Evolutionary conservation across 23 tunicate genomes (phyloP), one percentile per base, ranked within the genome.

Genomic region (Trididemnum miniatum): DNA sequence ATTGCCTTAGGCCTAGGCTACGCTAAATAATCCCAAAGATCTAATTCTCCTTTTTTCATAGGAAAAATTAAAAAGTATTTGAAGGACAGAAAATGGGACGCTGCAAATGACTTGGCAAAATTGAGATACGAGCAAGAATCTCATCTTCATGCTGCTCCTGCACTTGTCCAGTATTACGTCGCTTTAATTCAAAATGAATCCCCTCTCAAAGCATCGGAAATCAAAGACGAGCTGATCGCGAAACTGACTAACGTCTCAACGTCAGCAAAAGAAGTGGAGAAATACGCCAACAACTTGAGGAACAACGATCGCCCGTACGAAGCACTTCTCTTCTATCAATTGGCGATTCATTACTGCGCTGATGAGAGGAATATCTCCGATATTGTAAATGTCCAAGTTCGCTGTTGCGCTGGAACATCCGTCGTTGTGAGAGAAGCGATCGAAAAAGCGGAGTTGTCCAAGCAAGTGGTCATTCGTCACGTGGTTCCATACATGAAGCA

Each of bases 311-410:
- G 28, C 5, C 51, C 66, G 1, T 52, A 20, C 40, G 66, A 52
- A 20, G 37, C 82, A 20, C 27, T 77, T 30, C 82, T 77, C 38
- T 52, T 77, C 23, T 77, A 77, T 30, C 67, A 54, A 28, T 22
- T 77, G 51, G 66, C 82, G 20, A 34, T 37, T 32, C 54, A 77
- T 12, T 77, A 12, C 18, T 77, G 65, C 24, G 37, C 18, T 18
- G 51, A 52, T 15, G 82, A 77, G 54, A 28, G 67, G 31, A 54
- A 77, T 32, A 26, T 37, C 27, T 18, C 27, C 22, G 39, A 26
- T 57, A 18, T 33, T 26, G 38, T 77, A 22, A 77, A 54, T 32
- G 20, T 7, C 54, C 36, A 51, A 18, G 35, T 34, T 3, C 39
- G 82, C 5, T 77, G 67, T n/a, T 31, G 67, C 20, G 39, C 24